Base-by-base conservation (phyloP, 2,888 invertebrate species). In the Apantesis nais region DNA sequence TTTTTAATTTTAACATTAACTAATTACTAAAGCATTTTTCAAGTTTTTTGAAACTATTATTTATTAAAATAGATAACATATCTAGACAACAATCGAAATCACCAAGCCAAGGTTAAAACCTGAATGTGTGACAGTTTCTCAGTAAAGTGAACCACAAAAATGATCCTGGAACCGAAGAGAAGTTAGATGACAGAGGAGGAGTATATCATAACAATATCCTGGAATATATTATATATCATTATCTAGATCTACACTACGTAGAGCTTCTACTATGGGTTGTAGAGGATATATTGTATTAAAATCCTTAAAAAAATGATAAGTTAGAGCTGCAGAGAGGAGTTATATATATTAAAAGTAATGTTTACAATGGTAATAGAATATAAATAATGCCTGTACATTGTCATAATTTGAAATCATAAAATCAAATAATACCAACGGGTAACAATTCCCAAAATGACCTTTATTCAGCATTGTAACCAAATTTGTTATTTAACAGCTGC, bases 401-500 rank as follows among this genome's bases (percentile, higher is more conserved):
- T 0, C 29, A 29, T 16, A 58, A 29, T 29, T 12, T 62, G 11
- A 62, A 25, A 29, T 25, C 12, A 31, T 63, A 41, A 44, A 58
- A 41, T 31, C 14, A 22, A 63, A 34, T 29, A n/a, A 58, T 58
- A 63, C 7, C 39, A 16, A 16, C 19, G 19, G 11, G 62, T 9
- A 29, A 41, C 34, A 65, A 34, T 63, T 41, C 62, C 60, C 66
- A 58, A 12, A 73, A 70, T 41, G 64, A 34, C 64, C 69, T 71
- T 78, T 66, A 76, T 79, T 78, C 73, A 75, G 39, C 63, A 68
- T 29, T 55, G 25, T 65, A 66, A 66, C 66, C 58, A 62, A 73
- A 74, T 73, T 58, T 66, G 61, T 73, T 74, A 80, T 78, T 74
- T 73, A 74, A 73, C 74, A 74, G 72, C 72, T 74, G 73, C 72